These are phyloP conservation scores for Paramuricea clavata DNA, from an alignment of 92 coral and sea anemone genomes.

Conservation along the genomic window DNA sequence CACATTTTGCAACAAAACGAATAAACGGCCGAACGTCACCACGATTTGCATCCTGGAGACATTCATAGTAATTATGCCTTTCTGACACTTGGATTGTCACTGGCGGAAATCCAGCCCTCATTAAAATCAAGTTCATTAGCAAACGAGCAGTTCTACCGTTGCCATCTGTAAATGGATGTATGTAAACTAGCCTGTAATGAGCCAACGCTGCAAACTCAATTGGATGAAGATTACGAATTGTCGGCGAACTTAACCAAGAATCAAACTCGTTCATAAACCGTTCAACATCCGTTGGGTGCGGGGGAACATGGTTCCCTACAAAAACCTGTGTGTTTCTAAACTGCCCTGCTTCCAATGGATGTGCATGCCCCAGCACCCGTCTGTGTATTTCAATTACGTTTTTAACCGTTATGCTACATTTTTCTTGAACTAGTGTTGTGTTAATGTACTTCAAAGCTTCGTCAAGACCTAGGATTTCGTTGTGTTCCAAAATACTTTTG, in stretches of 20 bases:
- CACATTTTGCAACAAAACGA: constrained; percentile 93
- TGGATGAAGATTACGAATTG: constrained; percentile 84
- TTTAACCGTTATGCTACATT: constrained; percentile 74
- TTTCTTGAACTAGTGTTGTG: constrained; percentile 82
- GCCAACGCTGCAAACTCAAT: constrained; percentile 97
- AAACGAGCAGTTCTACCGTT: constrained; percentile 95
- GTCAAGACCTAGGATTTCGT: constrained; percentile 95
- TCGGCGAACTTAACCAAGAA: constrained; percentile 82
- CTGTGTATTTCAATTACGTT: constrained; percentile 84
- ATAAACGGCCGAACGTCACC: constrained; percentile 97
- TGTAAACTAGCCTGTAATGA: constrained; percentile 94
- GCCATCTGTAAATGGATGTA: constrained; percentile 98
- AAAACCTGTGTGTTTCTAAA: constrained; percentile 89
- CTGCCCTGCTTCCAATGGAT: constrained; percentile 93
- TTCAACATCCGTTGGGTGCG: constrained; percentile 88
- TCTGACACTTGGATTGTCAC: constrained; percentile 90
- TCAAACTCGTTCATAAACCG: constrained; percentile 85
- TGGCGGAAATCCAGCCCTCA: constrained; percentile 99
- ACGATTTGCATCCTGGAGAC: constrained; percentile 89
- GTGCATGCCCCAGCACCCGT: constrained; percentile 91
- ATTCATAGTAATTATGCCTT: constrained; percentile 86
- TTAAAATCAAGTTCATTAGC: constrained; percentile 92
- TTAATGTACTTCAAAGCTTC: constrained; percentile 92
- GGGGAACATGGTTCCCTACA: constrained; percentile 94
- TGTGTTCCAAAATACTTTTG: constrained; percentile 92